A percentile compares a stretch with the other conserved stretches of the same genome.
phyloP scores from a whole-genome alignment of 2,888 invertebrate species.

The Isoperla grammatica region DNA sequence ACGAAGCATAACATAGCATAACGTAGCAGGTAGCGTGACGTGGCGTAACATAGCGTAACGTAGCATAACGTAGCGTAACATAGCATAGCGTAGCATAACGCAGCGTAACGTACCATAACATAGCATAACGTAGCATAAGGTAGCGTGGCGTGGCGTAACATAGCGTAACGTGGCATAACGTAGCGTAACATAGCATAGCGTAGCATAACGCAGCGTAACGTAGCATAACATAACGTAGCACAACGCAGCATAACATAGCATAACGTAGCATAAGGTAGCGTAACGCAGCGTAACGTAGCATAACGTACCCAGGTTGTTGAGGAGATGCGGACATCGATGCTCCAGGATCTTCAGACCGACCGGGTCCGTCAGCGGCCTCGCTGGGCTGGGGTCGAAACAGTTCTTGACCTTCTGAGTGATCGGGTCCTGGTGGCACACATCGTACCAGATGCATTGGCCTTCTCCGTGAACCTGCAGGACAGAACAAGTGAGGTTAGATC shows the following conservation, averaged over 20 bases:
- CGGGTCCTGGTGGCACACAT: conserved; percentile 43
- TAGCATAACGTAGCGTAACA: background rate
- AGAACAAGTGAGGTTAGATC: no score
- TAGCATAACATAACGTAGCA: no score
- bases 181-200: no score
- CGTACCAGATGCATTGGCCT: conserved; percentile 55
- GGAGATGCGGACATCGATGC: conserved; percentile 58
- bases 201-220: no score
- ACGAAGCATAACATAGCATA: no score
- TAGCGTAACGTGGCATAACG: no score
- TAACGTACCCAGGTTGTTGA: no score
- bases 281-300: no score
- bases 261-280: background rate
- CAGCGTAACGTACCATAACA: background rate
- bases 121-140: background rate
- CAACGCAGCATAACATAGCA: background rate
- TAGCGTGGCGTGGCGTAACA: background rate
- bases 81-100: background rate
- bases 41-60: background rate
- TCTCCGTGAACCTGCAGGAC: conserved; percentile 3
- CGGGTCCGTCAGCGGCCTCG: conserved; percentile 40
- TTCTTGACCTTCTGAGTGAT: conserved; percentile 30
- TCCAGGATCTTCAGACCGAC: conserved; percentile 47
- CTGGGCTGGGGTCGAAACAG: conserved; percentile 46
- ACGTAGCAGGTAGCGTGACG: background rate